Base-by-base conservation (phyloP, 1,140 invertebrate species). In the Palaemon carinicauda region DNA sequence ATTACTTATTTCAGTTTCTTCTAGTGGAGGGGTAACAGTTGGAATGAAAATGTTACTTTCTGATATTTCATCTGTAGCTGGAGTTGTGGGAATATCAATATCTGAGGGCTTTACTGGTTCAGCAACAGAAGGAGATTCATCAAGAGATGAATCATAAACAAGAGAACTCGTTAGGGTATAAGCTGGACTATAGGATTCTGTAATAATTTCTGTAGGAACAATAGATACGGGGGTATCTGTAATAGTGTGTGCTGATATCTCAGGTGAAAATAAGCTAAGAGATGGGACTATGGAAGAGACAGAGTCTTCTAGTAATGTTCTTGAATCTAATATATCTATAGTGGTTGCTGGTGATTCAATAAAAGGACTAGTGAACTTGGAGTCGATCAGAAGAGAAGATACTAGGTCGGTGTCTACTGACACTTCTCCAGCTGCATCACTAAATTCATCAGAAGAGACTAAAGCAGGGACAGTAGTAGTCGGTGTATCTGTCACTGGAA, bases 381-480 rank as follows among this genome's bases (percentile, higher is more conserved):
- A 41, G 41, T 4, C 12, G 0, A 41, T 41, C 41, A 41, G 41
- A 41, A 41, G 41, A 1, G 41, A 41, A 41, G 41, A 41, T 41
- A 41, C 41, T 41, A 41, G 41, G 41, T 41, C 41, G 5, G 41
- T 41, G 41, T 41, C 41, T 41, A 12, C 7, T 9, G 41, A 41
- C 41, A 41, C 12, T 41, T 41, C 41, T 41, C 12, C 41, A 41
- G 41, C 41, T 41, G 12, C 7, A 3, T 41, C 41, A 41, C n/a
- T 27, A 52, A 53, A 29, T 19, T n/a, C 29, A 27, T 19, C 29
- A 19, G 75, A 52, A 27, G 75, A 79, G 21, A 51, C 41, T n/a
- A 69, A 69, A 71, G 78, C 78, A 86, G 65, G n/a, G 41, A 69
- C 27, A 5, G 80, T 19, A 84, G 71, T 31, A 41, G 52, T 77